These are phyloP conservation scores for Coreoperca whiteheadi DNA, from an alignment of 2,113 vertebrate genomes.

Conservation along the genomic window DNA sequence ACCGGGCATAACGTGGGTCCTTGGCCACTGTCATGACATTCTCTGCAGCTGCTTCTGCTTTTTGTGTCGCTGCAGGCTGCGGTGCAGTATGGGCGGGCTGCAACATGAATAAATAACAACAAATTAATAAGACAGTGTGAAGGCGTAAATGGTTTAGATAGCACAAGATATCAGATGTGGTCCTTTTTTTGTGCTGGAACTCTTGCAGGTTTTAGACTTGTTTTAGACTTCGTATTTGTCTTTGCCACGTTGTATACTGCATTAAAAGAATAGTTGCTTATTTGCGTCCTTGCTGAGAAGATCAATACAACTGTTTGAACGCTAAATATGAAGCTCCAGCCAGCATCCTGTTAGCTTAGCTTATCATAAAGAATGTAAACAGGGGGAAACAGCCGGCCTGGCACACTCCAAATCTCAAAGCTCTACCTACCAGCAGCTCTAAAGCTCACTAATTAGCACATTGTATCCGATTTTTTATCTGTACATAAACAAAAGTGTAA, in stretches of 20 bases:
- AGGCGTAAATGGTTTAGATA: not conserved
- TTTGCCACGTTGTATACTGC: too few species aligned
- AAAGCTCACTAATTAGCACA: too few species aligned
- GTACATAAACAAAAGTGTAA: not conserved
- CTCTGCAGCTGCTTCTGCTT: conserved; percentile 78
- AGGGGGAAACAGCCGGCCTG: not conserved
- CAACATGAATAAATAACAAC: conserved; percentile 12
- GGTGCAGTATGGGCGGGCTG: conserved; percentile 64
- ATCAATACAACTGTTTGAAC: too few species aligned
- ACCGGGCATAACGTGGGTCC: conserved; percentile 95
- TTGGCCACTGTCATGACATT: conserved; percentile 92
- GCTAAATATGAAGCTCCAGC: not conserved
- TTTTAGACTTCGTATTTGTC: too few species aligned
- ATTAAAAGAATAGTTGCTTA: too few species aligned
- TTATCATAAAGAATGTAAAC: not conserved
- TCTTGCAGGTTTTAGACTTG: too few species aligned
- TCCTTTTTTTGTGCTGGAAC: not conserved
- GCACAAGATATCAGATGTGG: not conserved
- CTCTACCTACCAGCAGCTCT: not conserved
- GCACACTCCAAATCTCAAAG: not conserved
- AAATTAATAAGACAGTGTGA: not conserved
- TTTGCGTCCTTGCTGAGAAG: too few species aligned
- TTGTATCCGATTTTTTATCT: not conserved
- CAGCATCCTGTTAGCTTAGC: not conserved
- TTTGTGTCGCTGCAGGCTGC: conserved; percentile 51